A percentile compares a stretch with the other conserved stretches of the same genome.
Conservation (phyloP, 2,113 vertebrate species). For the Gallinago undulata region DNA sequence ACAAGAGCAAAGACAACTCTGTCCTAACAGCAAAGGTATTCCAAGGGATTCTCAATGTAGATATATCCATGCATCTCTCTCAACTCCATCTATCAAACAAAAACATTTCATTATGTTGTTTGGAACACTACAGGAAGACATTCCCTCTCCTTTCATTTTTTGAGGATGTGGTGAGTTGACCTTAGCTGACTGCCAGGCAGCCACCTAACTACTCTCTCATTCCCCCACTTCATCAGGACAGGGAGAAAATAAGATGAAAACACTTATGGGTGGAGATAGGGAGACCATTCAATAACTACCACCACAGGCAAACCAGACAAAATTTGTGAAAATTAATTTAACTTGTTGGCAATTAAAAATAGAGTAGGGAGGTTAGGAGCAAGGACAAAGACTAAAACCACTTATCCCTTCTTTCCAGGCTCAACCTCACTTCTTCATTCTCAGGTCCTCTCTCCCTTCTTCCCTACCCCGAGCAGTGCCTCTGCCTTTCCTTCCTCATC, state of each 20-base stretch:
- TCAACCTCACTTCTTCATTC: not conserved
- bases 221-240: not conserved
- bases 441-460: not conserved
- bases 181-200: not conserved
- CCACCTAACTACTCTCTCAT: not conserved
- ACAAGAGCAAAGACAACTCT: not conserved
- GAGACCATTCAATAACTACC: not conserved
- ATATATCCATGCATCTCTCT: not conserved
- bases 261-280: not conserved
- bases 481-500: not conserved
- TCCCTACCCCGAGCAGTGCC: not conserved
- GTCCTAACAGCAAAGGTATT: not conserved
- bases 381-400: not conserved
- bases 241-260: not conserved
- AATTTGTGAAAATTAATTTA: not conserved
- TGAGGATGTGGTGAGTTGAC: not conserved
- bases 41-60: not conserved
- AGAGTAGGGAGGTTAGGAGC: fast-evolving
- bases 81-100: not conserved
- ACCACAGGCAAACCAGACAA: not conserved
- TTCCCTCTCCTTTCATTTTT: not conserved
- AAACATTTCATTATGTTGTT: not conserved
- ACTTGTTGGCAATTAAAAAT: not conserved
- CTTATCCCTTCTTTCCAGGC: not conserved
- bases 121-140: not conserved